Evolutionary conservation across 1,140 invertebrate species (phyloP), one percentile per base, ranked within the genome.

Genomic region (Megalopta genalis): DNA sequence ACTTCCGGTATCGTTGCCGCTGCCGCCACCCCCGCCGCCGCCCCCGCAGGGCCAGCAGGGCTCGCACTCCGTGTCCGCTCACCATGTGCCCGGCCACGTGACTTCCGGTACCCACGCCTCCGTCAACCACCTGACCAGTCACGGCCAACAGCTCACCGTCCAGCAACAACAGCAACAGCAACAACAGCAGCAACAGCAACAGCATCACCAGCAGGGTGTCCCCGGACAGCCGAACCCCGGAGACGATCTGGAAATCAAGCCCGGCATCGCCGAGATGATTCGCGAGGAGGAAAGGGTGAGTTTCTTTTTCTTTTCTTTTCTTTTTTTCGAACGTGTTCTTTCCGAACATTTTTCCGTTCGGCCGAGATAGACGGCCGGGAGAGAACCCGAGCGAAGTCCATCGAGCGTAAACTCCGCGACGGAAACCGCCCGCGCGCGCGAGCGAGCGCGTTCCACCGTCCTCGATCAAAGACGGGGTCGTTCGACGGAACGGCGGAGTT

Each of bases 211-310:
- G 90, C 89, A 93, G 90, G 67, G 84, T 88, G 67, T 81, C 90
- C 60, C 46, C 66, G 85, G 81, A 57, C 87, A 86, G 85, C 91
- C 85, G 91, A 92, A 88, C 89, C 91, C 85, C 80, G 83, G 80
- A n/a, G 97, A 98, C 88, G 97, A 98, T 91, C 95, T 97, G 92
- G 97, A 98, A 94, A 97, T 98, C 92, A 97, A 97, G 87, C 97
- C 97, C 9, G 97, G 97, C 92, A 98, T 98, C 93, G 97, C 97
- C 46, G 97, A 98, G 93, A 98, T 98, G 97, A 98, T 98, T 89
- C 96, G 97, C 91, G 97, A 98, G 94, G 97, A 98, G 93, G 97
- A 98, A 95, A 94, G 97, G 96, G 97, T 98, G 92, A 97, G 97
- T 97, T 9, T 9, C 6, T 5, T 0, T 57, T 9, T n/a, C 1